Conservation (phyloP, 2,888 invertebrate species). For the Lithophane socia region DNA sequence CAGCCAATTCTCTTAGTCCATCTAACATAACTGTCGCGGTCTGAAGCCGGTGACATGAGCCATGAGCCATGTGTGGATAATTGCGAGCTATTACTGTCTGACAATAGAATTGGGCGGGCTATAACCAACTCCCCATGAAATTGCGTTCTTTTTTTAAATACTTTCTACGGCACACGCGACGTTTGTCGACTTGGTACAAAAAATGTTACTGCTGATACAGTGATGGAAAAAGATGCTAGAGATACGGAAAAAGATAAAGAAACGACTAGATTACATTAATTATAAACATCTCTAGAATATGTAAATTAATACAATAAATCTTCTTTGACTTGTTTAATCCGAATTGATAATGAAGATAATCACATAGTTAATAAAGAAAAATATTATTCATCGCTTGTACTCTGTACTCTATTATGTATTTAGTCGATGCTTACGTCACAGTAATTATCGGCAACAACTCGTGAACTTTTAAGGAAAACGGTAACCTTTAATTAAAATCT, state of each 20-base stretch:
- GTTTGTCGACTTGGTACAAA: slow-evolving; percentile 57
- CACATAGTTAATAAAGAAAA: not conserved
- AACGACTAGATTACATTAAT: not conserved
- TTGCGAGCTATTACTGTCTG: slow-evolving; percentile 82
- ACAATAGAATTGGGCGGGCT: slow-evolving; percentile 89
- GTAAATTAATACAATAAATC: slow-evolving; percentile 26
- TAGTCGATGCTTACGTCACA: slow-evolving; percentile 2
- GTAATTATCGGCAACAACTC: slow-evolving; percentile 24
- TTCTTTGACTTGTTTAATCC: slow-evolving; percentile 5
- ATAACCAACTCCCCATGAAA: slow-evolving; percentile 85
- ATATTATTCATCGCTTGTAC: slow-evolving; percentile 12
- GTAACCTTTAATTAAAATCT: slow-evolving; percentile 59
- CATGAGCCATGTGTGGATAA: slow-evolving; percentile 78
- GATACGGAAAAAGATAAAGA: not conserved
- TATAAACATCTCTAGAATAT: not conserved
- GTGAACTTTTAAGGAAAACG: slow-evolving; percentile 52
- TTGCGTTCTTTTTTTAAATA: slow-evolving; percentile 86
- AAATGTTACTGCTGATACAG: not conserved
- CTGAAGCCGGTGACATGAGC: slow-evolving; percentile 73
- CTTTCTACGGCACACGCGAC: slow-evolving; percentile 78
- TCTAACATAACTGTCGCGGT: slow-evolving; percentile 67
- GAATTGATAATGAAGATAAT: slow-evolving; percentile 41
- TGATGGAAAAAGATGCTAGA: not conserved
- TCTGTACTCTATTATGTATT: slow-evolving; percentile 10
- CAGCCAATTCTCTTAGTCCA: slow-evolving; percentile 62